Evolutionary conservation across 2,797 vertebrate species (phyloP).

Genomic region (Coregonus sp.): DNA sequence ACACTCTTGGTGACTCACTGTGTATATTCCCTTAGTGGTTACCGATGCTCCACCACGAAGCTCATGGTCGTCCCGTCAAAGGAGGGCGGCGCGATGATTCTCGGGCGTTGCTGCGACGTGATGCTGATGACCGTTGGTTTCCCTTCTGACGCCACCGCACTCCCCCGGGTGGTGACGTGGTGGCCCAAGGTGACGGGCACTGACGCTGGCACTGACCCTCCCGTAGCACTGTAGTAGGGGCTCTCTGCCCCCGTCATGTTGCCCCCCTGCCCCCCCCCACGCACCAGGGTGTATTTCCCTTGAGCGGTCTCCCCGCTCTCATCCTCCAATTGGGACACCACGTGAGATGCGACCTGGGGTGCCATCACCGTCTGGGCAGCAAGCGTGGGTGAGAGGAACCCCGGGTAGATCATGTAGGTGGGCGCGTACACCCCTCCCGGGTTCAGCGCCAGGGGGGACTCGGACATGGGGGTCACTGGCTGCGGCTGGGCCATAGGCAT

Average conservation of each 20-base stretch:
- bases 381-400: constrained; percentile 67
- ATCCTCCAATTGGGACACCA: constrained; percentile 27
- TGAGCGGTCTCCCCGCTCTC: constrained; percentile 38
- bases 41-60: constrained; percentile 96
- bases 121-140: constrained; percentile 90
- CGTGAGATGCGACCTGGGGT: constrained; percentile 47
- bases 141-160: constrained; percentile 58
- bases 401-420: constrained; percentile 89
- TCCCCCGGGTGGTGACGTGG: constrained; percentile 52
- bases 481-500: constrained; percentile 75
- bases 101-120: constrained; percentile 89
- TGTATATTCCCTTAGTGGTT: constrained; percentile 51
- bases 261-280: constrained; percentile 22
- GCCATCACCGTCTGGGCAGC: constrained; percentile 44
- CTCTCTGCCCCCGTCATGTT: constrained; percentile 68
- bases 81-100: constrained; percentile 91
- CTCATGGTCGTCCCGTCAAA: constrained; percentile 98
- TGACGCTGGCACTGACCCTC: constrained; percentile 57
- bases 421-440: constrained; percentile 77
- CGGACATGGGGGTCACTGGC: constrained; percentile 75
- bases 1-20: background rate
- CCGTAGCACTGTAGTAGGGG: constrained; percentile 83
- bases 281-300: constrained; percentile 40
- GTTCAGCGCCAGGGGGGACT: constrained; percentile 83
- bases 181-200: constrained; percentile 61